Evolutionary conservation across 37 sponge, comb jelly and placozoan genomes (phyloP).

Genomic region (Haliclona indistincta): DNA sequence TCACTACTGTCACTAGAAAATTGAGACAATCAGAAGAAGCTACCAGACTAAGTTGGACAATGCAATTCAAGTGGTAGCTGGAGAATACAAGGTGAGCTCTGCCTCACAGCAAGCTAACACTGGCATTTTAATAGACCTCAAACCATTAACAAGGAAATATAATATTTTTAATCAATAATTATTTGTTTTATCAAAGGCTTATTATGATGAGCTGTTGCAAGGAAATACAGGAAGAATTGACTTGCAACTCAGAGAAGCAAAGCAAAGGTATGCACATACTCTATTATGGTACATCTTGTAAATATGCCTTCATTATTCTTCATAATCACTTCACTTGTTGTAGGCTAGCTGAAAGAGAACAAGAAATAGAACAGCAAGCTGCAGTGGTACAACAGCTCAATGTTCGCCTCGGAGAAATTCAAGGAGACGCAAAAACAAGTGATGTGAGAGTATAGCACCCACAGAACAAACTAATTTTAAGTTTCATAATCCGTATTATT

Average conservation of each 20-base stretch:
- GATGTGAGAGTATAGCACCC: no score
- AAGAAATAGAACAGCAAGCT: background rate
- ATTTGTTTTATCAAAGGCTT: slow-evolving; percentile 26
- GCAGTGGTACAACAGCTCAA: no score
- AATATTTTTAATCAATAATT: background rate
- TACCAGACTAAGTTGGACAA: slow-evolving; percentile 45
- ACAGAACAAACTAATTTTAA: no score
- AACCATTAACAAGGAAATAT: no score
- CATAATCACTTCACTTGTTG: no score
- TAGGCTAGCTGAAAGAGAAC: background rate
- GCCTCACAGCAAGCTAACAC: background rate
- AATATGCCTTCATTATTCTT: no score
- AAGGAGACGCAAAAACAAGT: no score
- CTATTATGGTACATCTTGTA: background rate
- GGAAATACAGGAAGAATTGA: slow-evolving; percentile 73
- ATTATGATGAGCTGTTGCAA: slow-evolving; percentile 63
- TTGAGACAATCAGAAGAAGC: slow-evolving; percentile 58
- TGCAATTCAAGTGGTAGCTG: slow-evolving; percentile 72
- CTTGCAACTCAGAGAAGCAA: slow-evolving; percentile 40
- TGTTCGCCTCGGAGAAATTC: no score
- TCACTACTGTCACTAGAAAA: slow-evolving; percentile 9
- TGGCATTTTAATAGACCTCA: no score
- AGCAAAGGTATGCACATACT: slow-evolving; percentile 45
- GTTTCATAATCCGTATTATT: no score
- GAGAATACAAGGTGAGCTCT: slow-evolving; percentile 64